phyloP scores from a whole-genome alignment of 1,140 invertebrate species.

The Stratiolaelaps scimitus region DNA sequence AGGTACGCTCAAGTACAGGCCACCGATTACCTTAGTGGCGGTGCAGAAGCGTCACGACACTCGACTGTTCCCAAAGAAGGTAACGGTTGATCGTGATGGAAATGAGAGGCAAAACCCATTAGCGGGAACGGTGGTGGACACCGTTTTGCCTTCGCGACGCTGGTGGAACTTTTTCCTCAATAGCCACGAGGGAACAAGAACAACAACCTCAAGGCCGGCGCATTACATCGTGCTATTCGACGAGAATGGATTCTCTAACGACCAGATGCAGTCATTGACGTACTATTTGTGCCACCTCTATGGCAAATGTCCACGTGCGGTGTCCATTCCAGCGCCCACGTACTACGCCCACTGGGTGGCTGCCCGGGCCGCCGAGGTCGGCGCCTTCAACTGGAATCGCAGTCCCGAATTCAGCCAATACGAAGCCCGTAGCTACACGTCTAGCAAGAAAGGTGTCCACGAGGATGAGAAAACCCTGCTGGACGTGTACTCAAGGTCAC shows the following conservation, averaged over 20 bases:
- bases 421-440: too few species aligned
- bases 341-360: too few species aligned
- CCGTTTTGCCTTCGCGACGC: constrained; percentile 59
- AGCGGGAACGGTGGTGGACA: constrained; percentile 70
- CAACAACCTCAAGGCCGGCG: constrained; percentile 35
- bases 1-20: too few species aligned
- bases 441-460: too few species aligned
- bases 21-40: constrained; percentile 35
- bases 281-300: constrained; percentile 37
- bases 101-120: constrained; percentile 51
- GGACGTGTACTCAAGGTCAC: too few species aligned
- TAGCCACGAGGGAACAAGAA: constrained; percentile 49
- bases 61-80: constrained; percentile 29
- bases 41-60: constrained; percentile 36
- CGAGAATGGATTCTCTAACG: constrained; percentile 34
- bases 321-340: too few species aligned
- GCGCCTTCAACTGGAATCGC: neutral
- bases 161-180: constrained; percentile 73
- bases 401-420: too few species aligned
- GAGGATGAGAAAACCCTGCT: too few species aligned
- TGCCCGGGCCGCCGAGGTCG: constrained; percentile 36
- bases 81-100: neutral
- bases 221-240: constrained; percentile 36
- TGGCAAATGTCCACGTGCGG: constrained; percentile 36
- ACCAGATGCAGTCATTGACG: constrained; percentile 35